Conservation (phyloP, 2,888 invertebrate species). For the Drosophila paramelanica region DNA sequence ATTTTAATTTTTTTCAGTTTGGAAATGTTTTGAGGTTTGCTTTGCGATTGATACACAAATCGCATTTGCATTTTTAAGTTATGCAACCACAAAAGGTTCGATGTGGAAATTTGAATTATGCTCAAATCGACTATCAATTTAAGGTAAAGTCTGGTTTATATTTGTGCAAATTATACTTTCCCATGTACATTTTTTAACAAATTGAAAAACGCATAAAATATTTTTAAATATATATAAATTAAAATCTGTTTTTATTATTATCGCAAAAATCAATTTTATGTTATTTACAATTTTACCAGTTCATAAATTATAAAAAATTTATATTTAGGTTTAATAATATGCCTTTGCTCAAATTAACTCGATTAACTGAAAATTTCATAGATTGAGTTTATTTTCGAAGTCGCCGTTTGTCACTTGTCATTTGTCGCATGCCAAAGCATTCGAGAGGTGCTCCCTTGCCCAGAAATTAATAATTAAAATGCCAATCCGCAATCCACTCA, state of each 20-base stretch:
- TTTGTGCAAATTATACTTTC: too few relatives aligned
- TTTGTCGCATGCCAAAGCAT: slow-evolving; percentile 19
- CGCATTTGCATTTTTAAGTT: slow-evolving; percentile 43
- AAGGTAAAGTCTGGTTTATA: not conserved
- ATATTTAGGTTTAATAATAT: not conserved
- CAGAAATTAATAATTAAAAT: slow-evolving; percentile 73
- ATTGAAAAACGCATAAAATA: too few relatives aligned
- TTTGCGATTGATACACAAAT: slow-evolving; percentile 44
- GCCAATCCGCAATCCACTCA: slow-evolving; percentile 71
- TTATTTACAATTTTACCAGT: not conserved
- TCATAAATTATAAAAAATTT: not conserved
- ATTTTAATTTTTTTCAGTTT: slow-evolving; percentile 49
- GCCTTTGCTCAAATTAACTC: not conserved
- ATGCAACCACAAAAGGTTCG: slow-evolving; percentile 21
- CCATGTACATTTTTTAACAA: too few relatives aligned
- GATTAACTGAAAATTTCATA: not conserved
- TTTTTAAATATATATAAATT: too few relatives aligned
- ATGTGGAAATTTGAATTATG: not conserved
- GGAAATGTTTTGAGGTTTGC: slow-evolving; percentile 52
- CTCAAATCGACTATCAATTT: slow-evolving; percentile 7
- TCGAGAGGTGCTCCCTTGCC: slow-evolving; percentile 12
- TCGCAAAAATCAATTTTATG: too few relatives aligned
- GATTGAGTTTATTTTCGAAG: slow-evolving; percentile 4
- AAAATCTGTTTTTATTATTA: too few relatives aligned
- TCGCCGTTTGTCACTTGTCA: slow-evolving; percentile 49